These are phyloP conservation scores for Drosophila fungiperda DNA, from an alignment of 2,888 invertebrate species.

Conservation along the genomic window DNA sequence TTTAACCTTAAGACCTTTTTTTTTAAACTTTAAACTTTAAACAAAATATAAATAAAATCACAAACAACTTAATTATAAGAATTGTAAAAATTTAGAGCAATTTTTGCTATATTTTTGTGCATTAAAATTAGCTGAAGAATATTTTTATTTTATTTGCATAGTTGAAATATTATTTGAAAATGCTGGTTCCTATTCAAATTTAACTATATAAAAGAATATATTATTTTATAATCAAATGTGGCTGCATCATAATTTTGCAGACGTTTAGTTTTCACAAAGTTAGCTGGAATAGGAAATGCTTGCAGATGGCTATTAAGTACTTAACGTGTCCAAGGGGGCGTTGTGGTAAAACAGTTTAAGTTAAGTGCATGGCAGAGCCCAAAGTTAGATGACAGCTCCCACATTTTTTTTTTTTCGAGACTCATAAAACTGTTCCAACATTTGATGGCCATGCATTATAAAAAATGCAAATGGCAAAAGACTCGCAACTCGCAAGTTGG, in stretches of 20 bases:
- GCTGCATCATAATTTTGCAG: not conserved
- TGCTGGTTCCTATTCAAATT: not conserved
- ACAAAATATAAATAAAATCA: not conserved
- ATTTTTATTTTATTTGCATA: not conserved
- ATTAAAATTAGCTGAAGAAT: too few relatives aligned
- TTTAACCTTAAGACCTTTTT: too few relatives aligned
- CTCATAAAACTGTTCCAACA: constrained; percentile 23
- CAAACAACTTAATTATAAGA: not conserved
- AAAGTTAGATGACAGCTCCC: constrained; percentile 1
- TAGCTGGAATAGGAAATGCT: not conserved
- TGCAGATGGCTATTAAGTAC: not conserved
- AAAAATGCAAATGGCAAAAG: constrained; percentile 12
- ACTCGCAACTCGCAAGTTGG: constrained; percentile 6
- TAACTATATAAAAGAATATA: not conserved
- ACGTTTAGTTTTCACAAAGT: not conserved
- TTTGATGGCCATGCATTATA: constrained; percentile 24
- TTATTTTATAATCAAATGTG: not conserved
- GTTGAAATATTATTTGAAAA: not conserved
- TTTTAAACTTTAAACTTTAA: too few relatives aligned
- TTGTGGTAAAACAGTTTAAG: constrained; percentile 9
- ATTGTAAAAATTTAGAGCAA: not conserved
- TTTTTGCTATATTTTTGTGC: not conserved
- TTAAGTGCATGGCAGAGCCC: constrained; percentile 13
- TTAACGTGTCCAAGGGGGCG: not conserved
- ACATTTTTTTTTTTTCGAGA: not conserved